Percentiles rank a stretch among this genome's conserved stretches.
Conservation (phyloP, 2,888 invertebrate genomes). For the Acrocyrtus sp. region DNA sequence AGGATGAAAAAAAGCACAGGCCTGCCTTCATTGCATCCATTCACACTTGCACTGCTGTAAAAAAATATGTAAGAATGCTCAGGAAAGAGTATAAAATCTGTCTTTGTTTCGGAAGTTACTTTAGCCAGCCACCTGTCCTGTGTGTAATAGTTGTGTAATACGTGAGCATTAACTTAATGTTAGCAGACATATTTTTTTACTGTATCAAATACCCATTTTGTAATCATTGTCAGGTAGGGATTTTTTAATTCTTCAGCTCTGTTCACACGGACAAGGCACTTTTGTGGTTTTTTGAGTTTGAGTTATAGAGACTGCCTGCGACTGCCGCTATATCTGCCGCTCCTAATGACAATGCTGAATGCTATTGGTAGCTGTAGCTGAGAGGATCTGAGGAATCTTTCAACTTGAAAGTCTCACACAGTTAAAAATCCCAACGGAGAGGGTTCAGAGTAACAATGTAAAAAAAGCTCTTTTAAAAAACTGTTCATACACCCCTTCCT, state of each 20-base stretch:
- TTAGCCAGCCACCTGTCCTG: neutral
- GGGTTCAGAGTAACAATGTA: neutral
- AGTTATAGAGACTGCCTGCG: neutral
- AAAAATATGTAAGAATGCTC: no score
- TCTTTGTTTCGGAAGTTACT: no score
- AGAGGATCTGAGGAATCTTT: no score
- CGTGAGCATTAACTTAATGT: neutral
- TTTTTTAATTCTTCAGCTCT: neutral
- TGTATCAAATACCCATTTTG: neutral
- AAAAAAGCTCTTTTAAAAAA: neutral
- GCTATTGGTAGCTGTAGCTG: no score
- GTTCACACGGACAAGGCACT: neutral
- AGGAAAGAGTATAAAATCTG: neutral
- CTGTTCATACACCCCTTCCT: neutral
- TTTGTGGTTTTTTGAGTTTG: neutral
- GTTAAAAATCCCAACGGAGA: no score
- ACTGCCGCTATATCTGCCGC: no score
- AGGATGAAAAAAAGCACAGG: neutral
- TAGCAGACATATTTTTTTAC: neutral
- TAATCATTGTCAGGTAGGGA: neutral
- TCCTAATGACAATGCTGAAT: no score
- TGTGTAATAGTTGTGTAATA: neutral
- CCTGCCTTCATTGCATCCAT: neutral
- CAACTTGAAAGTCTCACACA: no score
- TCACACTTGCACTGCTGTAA: neutral